Base-by-base conservation (phyloP, 2,888 invertebrate species). In the Agrenia bidenticulata region DNA sequence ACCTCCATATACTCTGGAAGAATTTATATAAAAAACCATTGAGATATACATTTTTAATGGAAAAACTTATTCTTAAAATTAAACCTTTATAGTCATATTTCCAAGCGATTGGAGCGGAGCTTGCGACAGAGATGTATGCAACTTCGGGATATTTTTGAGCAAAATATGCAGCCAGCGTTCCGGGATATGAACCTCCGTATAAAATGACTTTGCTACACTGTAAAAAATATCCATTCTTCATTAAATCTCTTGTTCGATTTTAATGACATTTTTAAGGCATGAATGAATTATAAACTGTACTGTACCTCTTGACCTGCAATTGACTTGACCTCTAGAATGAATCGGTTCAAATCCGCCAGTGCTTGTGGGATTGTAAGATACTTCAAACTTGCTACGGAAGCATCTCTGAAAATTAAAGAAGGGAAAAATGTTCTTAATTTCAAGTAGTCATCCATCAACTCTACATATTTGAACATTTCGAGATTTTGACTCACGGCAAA, bases 111-210 rank as follows among this genome's bases (percentile, higher is more conserved):
- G 84, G 84, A 17, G 82, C 84, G 73, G 82, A 82, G 37, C 82
- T 80, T 4, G 83, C 81, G 15, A 84, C 81, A 41, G 84, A 80
- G 21, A 64, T 11, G 11, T 7, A 32, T 1, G 74, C 74, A 11
- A 76, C 57, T 69, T 92, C 88, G 0, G 96, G 94, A 81, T 94
- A 96, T 77, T 83, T 82, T 42, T 81, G 77, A 63, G 81, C 77
- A 61, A 80, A 79, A 96, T 97, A 97, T 2, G 95, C 95, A 2
- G 94, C 92, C 75, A 97, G 81, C 0, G 92, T 90, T 1, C 95
- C 96, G 1, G 96, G 89, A 80, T 97, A 97, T 9, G 55, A 55
- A 7, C 97, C 97, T 15, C 97, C 97, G 79, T 96, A 96, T 1
- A 88, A 88, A 70, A 97, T 88, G 92, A 94, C 95, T 80, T 90